Base-by-base conservation (phyloP, 2,888 invertebrate species). In the Tenthredo scrophulariae region DNA sequence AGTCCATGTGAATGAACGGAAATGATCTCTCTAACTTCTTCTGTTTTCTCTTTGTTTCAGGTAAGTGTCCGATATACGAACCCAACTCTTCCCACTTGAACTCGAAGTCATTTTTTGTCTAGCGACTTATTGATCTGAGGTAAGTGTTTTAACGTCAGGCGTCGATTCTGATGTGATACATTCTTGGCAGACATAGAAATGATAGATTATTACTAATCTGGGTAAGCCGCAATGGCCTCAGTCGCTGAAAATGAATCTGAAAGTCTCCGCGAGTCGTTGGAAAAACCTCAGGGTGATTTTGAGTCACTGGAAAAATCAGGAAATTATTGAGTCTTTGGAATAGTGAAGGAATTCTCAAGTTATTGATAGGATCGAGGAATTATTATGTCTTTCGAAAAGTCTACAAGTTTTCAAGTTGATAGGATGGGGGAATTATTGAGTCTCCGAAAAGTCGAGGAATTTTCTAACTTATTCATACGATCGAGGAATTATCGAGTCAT, bases 1-100 rank as follows among this genome's bases (percentile, higher is more conserved):
- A 6, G 18, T 26, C 46, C 26, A 22, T 33, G 13, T 46, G 26
- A 26, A 29, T 10, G 0, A 2, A 3, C 29, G 18, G 18, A 33
- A 77, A 77, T 54, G n/a, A 4, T 46, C 10, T 33, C 29, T 54
- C 29, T 50, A n/a, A 77, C 15, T 18, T 54, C 0, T 7, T 4
- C 33, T 33, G 3, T 46, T 54, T 29, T 33, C 26, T 77, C 5
- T 77, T 33, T 77, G 77, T 77, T 77, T 77, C 77, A 77, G 77
- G 77, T 58, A 26, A 80, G 80, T 80, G n/a, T 58, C 7, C 18
- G 67, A 67, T 33, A 33, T 15, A 67, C 29, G 33, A 33, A 67
- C 0, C 22, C 33, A 67, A 67, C 33, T 29, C 7, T 67, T 18
- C 15, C 5, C 67, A 46, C 37, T 37, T 5, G 6, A 33, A 26